Percentiles rank a stretch among this genome's conserved stretches.
Conservation (phyloP, 1,140 invertebrate species). For the Pararge aegeria region DNA sequence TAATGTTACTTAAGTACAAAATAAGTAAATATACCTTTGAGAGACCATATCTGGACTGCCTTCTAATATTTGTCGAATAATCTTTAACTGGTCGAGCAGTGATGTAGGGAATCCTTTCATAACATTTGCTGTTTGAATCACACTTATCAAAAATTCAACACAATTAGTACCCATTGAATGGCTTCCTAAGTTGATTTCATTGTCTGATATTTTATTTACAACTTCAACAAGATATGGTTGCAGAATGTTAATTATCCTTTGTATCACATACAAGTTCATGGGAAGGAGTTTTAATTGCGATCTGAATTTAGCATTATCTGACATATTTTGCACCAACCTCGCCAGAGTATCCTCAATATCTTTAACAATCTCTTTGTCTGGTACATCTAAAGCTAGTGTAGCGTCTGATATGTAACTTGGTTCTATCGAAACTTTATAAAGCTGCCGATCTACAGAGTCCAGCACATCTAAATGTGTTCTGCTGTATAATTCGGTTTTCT, state of each 20-base stretch:
- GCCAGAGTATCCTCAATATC: conserved; percentile 36
- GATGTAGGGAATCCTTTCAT: conserved; percentile 48
- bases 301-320: conserved; percentile 23
- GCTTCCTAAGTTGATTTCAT: conserved; percentile 6
- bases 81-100: conserved; percentile 44
- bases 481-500: conserved; percentile 42
- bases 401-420: conserved; percentile 31
- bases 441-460: conserved; percentile 50
- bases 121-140: conserved; percentile 42
- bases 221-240: conserved; percentile 42
- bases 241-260: conserved; percentile 57
- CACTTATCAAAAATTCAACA: conserved; percentile 36
- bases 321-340: conserved; percentile 32
- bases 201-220: conserved; percentile 27
- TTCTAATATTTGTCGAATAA: conserved; percentile 36
- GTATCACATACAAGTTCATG: conserved; percentile 59
- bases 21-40: conserved; percentile 30
- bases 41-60: conserved; percentile 24
- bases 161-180: conserved; percentile 18
- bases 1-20: background rate
- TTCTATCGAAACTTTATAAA: conserved; percentile 36
- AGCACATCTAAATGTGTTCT: conserved; percentile 49
- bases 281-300: conserved; percentile 55
- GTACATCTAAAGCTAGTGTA: conserved; percentile 51
- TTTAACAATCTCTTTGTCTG: conserved; percentile 38